Conservation (phyloP, 2,888 invertebrate genomes). For the Amphipoea lucens region DNA sequence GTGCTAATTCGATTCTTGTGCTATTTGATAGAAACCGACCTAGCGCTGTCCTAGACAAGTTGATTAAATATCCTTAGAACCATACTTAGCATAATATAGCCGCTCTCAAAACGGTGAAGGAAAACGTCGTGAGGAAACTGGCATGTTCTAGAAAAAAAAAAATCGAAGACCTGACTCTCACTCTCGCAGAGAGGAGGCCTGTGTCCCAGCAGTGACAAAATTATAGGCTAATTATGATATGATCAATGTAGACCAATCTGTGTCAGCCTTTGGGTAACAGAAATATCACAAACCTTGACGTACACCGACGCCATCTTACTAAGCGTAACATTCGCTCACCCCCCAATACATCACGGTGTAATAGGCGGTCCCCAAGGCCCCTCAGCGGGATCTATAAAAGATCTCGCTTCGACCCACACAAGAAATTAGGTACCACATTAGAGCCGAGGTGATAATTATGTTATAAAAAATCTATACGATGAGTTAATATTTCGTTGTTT, state of each 20-base stretch:
- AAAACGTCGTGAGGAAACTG: not conserved
- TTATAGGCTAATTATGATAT: too few relatives aligned
- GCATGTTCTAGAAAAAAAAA: not conserved
- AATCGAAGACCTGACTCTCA: not conserved
- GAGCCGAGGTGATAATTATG: conserved; percentile 88
- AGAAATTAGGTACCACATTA: conserved; percentile 89
- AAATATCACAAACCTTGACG: not conserved
- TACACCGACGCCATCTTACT: not conserved
- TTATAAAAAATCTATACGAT: conserved; percentile 87
- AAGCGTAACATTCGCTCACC: not conserved
- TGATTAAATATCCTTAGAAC: not conserved
- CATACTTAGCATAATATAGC: too few relatives aligned
- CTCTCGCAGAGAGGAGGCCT: not conserved
- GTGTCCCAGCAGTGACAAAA: not conserved
- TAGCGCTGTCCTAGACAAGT: not conserved
- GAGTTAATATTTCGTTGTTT: conserved; percentile 86
- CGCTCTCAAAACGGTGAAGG: not conserved
- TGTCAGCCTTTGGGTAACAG: not conserved
- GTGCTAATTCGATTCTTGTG: conserved; percentile 13
- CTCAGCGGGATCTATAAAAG: conserved; percentile 85
- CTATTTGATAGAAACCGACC: not conserved
- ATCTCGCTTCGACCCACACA: conserved; percentile 85
- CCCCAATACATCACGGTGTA: conserved; percentile 75
- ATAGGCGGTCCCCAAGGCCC: conserved; percentile 69
- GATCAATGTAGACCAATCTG: not conserved